Evolutionary conservation across 2,888 invertebrate genomes (phyloP).

Genomic region (Eledona agricola): DNA sequence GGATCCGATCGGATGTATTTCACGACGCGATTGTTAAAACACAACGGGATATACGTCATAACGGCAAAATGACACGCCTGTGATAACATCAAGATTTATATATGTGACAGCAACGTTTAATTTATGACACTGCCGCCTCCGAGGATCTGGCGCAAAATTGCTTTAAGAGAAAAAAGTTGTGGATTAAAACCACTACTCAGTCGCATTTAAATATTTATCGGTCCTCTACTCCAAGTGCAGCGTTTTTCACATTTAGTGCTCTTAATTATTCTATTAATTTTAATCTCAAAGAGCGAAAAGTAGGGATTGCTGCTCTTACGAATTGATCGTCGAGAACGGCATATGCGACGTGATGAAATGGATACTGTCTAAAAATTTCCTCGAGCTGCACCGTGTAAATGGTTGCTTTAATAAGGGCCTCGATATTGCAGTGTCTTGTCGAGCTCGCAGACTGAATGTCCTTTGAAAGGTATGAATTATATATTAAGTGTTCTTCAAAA

Average conservation of each 20-base stretch:
- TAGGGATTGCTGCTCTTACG: too few species aligned
- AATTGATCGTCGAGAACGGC: constrained; percentile 6
- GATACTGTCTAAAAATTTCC: constrained; percentile 1
- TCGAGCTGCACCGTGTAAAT: constrained; percentile 21
- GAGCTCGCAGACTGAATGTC: constrained; percentile 21
- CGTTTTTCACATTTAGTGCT: too few species aligned
- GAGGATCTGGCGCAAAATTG: constrained; percentile 7
- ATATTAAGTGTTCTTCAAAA: constrained; percentile 30
- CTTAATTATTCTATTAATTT: too few species aligned
- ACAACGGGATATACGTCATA: constrained; percentile 49
- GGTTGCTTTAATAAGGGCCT: constrained; percentile 25
- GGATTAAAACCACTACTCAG: too few species aligned
- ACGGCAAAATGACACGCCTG: constrained; percentile 42
- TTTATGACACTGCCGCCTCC: constrained; percentile 19
- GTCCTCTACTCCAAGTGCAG: too few species aligned
- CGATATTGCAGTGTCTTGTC: constrained; percentile 22
- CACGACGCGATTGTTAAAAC: constrained; percentile 40
- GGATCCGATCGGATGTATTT: constrained; percentile 40
- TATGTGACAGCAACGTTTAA: constrained; percentile 28
- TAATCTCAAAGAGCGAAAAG: too few species aligned
- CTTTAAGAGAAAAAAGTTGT: too few species aligned
- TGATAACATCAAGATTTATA: constrained; percentile 47
- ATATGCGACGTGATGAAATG: constrained; percentile 9
- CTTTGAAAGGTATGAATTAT: constrained; percentile 32
- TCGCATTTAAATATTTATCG: too few species aligned